phyloP scores from a whole-genome alignment of 1,140 invertebrate species.

The Drosophila ercepeae region DNA sequence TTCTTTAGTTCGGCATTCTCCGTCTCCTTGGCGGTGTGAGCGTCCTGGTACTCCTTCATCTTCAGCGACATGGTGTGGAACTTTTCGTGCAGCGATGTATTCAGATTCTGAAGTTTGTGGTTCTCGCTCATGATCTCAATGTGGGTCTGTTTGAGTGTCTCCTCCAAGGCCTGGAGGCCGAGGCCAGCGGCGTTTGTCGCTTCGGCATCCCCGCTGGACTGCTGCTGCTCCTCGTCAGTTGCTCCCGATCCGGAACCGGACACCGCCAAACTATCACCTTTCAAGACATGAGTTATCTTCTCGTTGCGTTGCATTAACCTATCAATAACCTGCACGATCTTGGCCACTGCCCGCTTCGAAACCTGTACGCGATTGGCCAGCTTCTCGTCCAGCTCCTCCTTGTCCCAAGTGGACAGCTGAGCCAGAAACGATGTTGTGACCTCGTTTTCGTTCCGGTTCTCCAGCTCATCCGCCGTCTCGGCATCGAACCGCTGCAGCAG shows the following conservation, averaged over 20 bases:
- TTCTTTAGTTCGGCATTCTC: conserved; percentile 97
- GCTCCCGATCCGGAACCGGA: conserved; percentile 32
- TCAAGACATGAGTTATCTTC: conserved; percentile 94
- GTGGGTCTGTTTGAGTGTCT: conserved; percentile 92
- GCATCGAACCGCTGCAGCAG: conserved; percentile 98
- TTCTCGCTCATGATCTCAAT: conserved; percentile 96
- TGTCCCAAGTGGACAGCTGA: conserved; percentile 99
- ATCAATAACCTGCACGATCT: conserved; percentile 98
- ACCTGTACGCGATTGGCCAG: conserved; percentile 97
- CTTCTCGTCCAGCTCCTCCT: conserved; percentile 98
- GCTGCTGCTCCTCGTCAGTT: conserved; percentile 48
- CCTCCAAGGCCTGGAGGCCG: conserved; percentile 87
- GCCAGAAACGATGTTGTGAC: conserved; percentile 98
- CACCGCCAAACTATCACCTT: conserved; percentile 87
- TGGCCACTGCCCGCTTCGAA: conserved; percentile 96
- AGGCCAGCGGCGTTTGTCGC: conserved; percentile 13
- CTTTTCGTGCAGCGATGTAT: conserved; percentile 96
- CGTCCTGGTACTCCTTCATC: conserved; percentile 96
- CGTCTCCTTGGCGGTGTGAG: conserved; percentile 95
- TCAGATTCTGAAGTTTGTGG: conserved; percentile 94
- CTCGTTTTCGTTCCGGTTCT: conserved; percentile 98
- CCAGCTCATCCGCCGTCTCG: conserved; percentile 97
- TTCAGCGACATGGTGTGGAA: conserved; percentile 96
- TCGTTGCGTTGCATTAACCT: conserved; percentile 96
- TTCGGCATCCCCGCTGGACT: conserved; percentile 32